Percentiles rank a stretch among this genome's conserved stretches.
Conservation (phyloP, 1,140 invertebrate genomes). For the Leguminivora glycinivorella region DNA sequence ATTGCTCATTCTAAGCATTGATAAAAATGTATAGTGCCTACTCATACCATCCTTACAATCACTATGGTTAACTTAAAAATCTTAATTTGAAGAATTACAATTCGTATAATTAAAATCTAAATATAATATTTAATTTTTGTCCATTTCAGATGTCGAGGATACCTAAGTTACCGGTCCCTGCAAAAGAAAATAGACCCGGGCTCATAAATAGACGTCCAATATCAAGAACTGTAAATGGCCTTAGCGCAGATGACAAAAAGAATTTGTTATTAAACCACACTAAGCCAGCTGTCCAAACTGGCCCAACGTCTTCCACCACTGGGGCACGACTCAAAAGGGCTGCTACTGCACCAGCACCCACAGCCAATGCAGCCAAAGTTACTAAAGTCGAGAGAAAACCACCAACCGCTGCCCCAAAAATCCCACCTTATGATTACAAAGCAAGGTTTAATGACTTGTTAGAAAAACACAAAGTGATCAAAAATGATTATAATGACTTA, state of each 20-base stretch:
- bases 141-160: slow-evolving; percentile 71
- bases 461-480: slow-evolving; percentile 80
- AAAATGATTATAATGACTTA: slow-evolving; percentile 75
- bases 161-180: slow-evolving; percentile 57
- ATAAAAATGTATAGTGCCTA: too few species aligned
- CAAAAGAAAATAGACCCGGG: slow-evolving; percentile 66
- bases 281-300: slow-evolving; percentile 35
- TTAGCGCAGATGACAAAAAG: slow-evolving; percentile 70
- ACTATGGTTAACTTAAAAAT: too few species aligned
- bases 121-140: neutral
- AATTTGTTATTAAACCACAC: slow-evolving; percentile 61
- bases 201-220: slow-evolving; percentile 48
- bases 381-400: slow-evolving; percentile 62
- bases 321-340: slow-evolving; percentile 61
- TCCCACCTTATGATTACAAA: slow-evolving; percentile 81
- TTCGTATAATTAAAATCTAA: too few species aligned
- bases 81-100: too few species aligned
- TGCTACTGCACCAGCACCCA: slow-evolving; percentile 54
- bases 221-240: slow-evolving; percentile 51
- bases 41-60: too few species aligned
- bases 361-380: slow-evolving; percentile 48
- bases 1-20: too few species aligned
- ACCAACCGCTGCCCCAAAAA: slow-evolving; percentile 63
- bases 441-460: slow-evolving; percentile 80
- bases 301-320: slow-evolving; percentile 43